A percentile compares a stretch with the other conserved stretches of the same genome.
phyloP scores from a whole-genome alignment of 1,140 invertebrate genomes.

The Steinernema feltiae region DNA sequence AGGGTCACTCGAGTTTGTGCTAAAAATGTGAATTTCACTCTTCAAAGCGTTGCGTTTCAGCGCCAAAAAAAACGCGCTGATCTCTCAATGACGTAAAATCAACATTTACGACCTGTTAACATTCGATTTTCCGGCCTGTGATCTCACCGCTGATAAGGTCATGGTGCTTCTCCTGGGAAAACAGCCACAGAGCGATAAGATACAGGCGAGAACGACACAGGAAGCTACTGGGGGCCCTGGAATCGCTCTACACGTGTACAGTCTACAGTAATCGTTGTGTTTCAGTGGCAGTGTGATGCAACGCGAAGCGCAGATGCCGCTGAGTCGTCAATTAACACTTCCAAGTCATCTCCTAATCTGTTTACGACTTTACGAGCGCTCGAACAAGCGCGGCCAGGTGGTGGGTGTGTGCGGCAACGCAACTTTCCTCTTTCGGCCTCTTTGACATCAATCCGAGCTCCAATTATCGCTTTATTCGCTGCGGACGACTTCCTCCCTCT shows the following conservation, averaged over 20 bases:
- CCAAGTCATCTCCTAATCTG: neutral
- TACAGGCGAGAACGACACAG: neutral
- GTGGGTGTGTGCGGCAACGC: neutral
- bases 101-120: neutral
- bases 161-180: neutral
- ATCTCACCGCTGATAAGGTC: neutral
- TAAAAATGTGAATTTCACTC: no score
- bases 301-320: neutral
- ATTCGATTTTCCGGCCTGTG: neutral
- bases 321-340: neutral
- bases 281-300: no score
- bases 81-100: neutral
- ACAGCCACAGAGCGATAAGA: neutral
- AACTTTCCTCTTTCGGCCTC: neutral
- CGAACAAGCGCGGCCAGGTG: neutral
- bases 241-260: neutral
- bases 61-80: no score
- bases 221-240: neutral
- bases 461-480: neutral
- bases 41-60: no score
- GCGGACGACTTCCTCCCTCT: neutral
- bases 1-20: no score
- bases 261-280: no score
- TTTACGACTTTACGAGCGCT: neutral
- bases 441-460: neutral